phyloP scores from a whole-genome alignment of 2,113 vertebrate species.

The Eurystomus gularis region DNA sequence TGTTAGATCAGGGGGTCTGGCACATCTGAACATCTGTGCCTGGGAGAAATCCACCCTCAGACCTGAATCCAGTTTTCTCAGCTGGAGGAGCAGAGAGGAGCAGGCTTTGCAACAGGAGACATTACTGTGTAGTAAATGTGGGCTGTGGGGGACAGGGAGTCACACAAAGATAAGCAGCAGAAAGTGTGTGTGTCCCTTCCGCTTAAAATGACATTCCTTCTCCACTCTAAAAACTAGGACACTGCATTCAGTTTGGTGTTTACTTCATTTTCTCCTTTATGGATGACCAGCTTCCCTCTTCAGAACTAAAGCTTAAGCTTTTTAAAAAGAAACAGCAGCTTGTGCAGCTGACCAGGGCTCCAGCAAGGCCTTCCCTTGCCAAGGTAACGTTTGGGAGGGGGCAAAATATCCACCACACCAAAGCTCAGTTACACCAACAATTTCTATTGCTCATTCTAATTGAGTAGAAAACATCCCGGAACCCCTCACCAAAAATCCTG shows the following conservation, averaged over 20 bases:
- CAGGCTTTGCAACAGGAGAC: background rate
- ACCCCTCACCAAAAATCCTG: background rate
- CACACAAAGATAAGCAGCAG: accelerated
- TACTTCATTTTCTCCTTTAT: background rate
- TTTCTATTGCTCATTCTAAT: background rate
- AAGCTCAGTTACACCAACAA: background rate
- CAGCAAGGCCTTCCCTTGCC: background rate
- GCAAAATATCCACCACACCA: background rate
- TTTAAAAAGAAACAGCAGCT: background rate
- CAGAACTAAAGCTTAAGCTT: background rate
- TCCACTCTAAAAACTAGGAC: background rate
- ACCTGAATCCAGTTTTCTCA: background rate
- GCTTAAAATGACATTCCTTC: background rate
- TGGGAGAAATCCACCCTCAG: background rate
- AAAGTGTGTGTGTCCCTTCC: background rate
- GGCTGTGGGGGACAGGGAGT: background rate
- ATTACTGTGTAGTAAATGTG: background rate
- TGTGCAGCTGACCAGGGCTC: background rate
- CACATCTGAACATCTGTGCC: background rate
- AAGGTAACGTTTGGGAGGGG: background rate
- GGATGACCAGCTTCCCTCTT: background rate
- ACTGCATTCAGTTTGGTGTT: background rate
- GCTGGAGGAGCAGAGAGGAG: no score
- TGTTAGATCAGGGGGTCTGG: background rate
- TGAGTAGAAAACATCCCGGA: background rate